Percentiles rank a stretch among this genome's conserved stretches.
phyloP scores from a whole-genome alignment of 2,797 vertebrate genomes.

The Dendrocincla fuliginosa region DNA sequence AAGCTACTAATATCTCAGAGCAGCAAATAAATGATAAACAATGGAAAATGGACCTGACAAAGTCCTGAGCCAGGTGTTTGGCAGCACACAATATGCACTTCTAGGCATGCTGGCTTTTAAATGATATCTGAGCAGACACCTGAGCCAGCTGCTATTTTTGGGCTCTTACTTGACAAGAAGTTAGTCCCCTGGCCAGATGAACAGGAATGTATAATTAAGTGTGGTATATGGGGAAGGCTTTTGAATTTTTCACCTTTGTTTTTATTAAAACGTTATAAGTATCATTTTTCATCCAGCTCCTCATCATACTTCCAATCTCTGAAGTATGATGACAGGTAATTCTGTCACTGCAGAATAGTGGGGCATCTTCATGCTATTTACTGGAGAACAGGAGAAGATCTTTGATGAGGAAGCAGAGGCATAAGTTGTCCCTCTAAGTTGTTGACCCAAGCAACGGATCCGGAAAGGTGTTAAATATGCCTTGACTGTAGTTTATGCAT shows the following conservation, averaged over 20 bases:
- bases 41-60: not conserved
- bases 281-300: not conserved
- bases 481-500: not conserved
- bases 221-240: not conserved
- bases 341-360: not conserved
- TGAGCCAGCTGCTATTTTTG: constrained; percentile 1
- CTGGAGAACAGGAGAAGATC: not conserved
- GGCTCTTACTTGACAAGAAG: not conserved
- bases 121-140: not conserved
- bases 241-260: not conserved
- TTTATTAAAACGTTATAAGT: not conserved
- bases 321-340: not conserved
- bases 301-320: not conserved
- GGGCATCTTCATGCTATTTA: not conserved
- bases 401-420: not conserved
- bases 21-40: not conserved
- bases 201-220: not conserved
- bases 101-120: constrained; percentile 4
- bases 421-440: not conserved
- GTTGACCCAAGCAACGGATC: not conserved
- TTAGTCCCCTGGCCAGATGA: not conserved
- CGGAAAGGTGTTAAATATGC: not conserved
- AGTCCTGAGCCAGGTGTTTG: constrained; percentile 2
- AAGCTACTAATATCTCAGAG: not conserved
- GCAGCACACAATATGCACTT: not conserved